A percentile compares a stretch with the other conserved stretches of the same genome.
Evolutionary conservation across 2,888 invertebrate species (phyloP).

Genomic region (Chydorus sphaericus): DNA sequence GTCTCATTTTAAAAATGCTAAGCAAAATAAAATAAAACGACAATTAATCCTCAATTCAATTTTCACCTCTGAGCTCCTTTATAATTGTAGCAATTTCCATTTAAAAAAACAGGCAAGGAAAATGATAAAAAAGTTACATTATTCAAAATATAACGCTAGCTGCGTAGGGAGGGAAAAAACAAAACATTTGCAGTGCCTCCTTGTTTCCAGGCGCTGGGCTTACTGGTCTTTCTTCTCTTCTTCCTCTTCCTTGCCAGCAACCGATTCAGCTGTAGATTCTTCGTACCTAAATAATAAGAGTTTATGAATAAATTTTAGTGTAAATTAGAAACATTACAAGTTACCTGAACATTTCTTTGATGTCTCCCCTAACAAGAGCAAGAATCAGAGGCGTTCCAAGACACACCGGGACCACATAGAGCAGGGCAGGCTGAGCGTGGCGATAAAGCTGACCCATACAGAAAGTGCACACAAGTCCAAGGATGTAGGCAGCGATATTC

Average conservation of each 20-base stretch:
- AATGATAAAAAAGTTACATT: too few relatives aligned
- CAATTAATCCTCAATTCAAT: too few relatives aligned
- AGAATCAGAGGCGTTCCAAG: slow-evolving; percentile 76
- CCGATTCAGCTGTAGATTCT: slow-evolving; percentile 44
- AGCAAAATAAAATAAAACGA: too few relatives aligned
- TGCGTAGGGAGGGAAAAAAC: too few relatives aligned
- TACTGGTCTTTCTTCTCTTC: slow-evolving; percentile 26
- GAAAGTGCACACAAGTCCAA: slow-evolving; percentile 86
- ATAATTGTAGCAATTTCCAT: too few relatives aligned
- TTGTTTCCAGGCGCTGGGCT: too few relatives aligned
- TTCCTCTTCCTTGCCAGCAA: slow-evolving; percentile 28
- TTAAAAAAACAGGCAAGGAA: too few relatives aligned
- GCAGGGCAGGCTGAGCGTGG: slow-evolving; percentile 92
- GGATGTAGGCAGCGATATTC: slow-evolving; percentile 81
- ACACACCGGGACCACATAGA: slow-evolving; percentile 95
- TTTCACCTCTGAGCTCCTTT: too few relatives aligned
- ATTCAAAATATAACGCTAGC: too few relatives aligned
- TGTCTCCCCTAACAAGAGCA: slow-evolving; percentile 77
- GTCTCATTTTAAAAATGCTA: too few relatives aligned
- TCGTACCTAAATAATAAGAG: slow-evolving; percentile 55
- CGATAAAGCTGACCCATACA: slow-evolving; percentile 96
- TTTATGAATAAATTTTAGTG: neutral
- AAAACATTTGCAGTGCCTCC: too few relatives aligned
- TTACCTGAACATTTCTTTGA: slow-evolving; percentile 77
- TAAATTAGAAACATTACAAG: slow-evolving; percentile 26